Evolutionary conservation across 2,113 vertebrate genomes (phyloP).

Genomic region (Paedocypris sp.): DNA sequence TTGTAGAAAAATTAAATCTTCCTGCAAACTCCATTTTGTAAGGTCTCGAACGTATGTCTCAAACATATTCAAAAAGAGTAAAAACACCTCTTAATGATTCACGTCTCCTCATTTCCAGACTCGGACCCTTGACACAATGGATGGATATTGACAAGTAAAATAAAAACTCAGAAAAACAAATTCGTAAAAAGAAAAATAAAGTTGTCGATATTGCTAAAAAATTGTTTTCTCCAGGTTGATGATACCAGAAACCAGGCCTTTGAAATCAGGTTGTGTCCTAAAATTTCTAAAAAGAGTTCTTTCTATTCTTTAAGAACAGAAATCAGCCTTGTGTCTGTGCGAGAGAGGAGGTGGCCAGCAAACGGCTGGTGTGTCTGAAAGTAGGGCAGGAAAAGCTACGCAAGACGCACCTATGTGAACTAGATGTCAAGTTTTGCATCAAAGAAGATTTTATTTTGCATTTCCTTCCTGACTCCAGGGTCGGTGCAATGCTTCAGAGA

Average conservation of each 20-base stretch:
- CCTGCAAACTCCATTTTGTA: too few relatives aligned
- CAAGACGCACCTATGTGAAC: background rate
- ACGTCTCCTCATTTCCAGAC: too few relatives aligned
- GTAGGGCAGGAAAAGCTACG: background rate
- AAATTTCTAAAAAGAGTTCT: constrained; percentile 14
- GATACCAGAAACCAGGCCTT: background rate
- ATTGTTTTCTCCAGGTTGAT: background rate
- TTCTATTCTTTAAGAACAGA: constrained; percentile 9
- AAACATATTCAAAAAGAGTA: too few relatives aligned
- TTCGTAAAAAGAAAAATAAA: too few relatives aligned
- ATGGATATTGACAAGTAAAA: too few relatives aligned
- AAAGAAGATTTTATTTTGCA: background rate
- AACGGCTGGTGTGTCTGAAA: too few relatives aligned
- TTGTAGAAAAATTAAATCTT: too few relatives aligned
- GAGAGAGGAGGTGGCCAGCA: background rate
- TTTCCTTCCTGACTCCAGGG: background rate
- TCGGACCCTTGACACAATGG: too few relatives aligned
- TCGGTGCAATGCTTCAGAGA: background rate
- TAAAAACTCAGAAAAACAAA: too few relatives aligned
- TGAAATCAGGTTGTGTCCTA: constrained; percentile 12
- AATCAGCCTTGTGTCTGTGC: background rate
- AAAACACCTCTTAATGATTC: too few relatives aligned
- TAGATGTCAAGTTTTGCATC: background rate
- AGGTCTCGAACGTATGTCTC: too few relatives aligned
- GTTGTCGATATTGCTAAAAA: too few relatives aligned